phyloP scores from a whole-genome alignment of 2,113 vertebrate species.

The Rhinopithecus roxellana region DNA sequence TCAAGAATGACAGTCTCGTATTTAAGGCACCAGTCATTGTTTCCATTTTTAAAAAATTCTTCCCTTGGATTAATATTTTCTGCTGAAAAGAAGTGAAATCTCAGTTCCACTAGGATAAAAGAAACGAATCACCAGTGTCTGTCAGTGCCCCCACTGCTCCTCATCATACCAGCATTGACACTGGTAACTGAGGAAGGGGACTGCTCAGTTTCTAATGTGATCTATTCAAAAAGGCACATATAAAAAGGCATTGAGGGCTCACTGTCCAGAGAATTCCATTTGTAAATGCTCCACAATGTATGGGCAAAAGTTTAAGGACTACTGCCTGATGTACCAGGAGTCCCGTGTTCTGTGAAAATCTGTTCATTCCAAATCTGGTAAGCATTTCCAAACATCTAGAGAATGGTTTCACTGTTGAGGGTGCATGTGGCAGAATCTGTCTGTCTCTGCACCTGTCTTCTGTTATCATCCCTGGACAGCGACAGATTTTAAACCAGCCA shows the following conservation, averaged over 20 bases:
- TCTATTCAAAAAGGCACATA: neutral
- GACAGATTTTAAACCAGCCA: constrained; percentile 53
- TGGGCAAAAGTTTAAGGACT: neutral
- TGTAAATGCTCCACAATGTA: constrained; percentile 13
- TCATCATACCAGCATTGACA: neutral
- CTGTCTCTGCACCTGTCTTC: constrained; percentile 18
- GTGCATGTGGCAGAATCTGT: neutral
- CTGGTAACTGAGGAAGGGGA: neutral
- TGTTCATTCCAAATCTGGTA: constrained; percentile 38
- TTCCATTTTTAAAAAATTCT: constrained; percentile 16
- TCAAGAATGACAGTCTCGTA: constrained; percentile 7
- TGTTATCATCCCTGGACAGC: constrained; percentile 6
- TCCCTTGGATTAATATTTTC: constrained; percentile 41
- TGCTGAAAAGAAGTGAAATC: constrained; percentile 1
- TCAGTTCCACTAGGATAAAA: neutral
- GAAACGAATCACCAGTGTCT: neutral
- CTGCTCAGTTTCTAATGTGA: neutral
- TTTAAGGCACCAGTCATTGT: neutral
- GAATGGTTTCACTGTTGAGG: constrained; percentile 40
- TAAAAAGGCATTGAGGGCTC: neutral
- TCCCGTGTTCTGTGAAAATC: constrained; percentile 30
- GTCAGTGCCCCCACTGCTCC: neutral
- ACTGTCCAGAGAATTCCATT: neutral
- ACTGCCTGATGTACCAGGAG: neutral
- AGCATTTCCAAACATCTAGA: constrained; percentile 46